Evolutionary conservation across 2,888 invertebrate species (phyloP), one percentile per base, ranked within the genome.

Genomic region (Phlogophora meticulosa): DNA sequence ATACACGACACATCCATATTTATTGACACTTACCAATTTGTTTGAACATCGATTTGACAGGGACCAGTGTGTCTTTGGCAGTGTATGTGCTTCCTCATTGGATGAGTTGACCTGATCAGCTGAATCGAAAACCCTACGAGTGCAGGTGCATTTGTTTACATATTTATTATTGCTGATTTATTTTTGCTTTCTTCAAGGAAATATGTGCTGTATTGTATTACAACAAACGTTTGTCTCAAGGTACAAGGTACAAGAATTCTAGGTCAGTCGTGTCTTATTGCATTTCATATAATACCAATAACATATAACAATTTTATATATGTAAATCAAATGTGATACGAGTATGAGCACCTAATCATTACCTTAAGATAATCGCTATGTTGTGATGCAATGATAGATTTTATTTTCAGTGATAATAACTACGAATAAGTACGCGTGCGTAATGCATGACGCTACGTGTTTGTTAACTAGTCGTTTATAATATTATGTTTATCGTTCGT

Each of bases 61-160:
- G 81, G 81, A 84, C 84, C 84, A 85, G 87, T 90, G 93, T 88
- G 88, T 86, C 86, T 83, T 85, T 88, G 84, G 85, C 87, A 86
- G 93, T 93, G 91, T 85, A 84, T 88, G 91, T 89, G 90, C 87
- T 83, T 73, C 85, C 78, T 78, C 86, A 81, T 87, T 88, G 88
- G 87, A 90, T 90, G 79, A 88, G 79, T 84, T 86, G 83, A 85
- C 86, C 85, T 80, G 90, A 88, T 88, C 87, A 85, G 87, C 88
- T 89, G 91, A 76, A 72, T 67, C 51, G 67, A 90, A 88, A 87
- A 80, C 79, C 89, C 91, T 80, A 85, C 92, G 86, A 87, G 89
- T 85, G 85, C 93, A 95, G 94, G 95, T 95, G 93, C 93, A 92
- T 87, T 90, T 92, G 90, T 92, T 93, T 92, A 91, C 88, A 86